Conservation (phyloP, 2,888 invertebrate species). For the Epinotia demarniana region DNA sequence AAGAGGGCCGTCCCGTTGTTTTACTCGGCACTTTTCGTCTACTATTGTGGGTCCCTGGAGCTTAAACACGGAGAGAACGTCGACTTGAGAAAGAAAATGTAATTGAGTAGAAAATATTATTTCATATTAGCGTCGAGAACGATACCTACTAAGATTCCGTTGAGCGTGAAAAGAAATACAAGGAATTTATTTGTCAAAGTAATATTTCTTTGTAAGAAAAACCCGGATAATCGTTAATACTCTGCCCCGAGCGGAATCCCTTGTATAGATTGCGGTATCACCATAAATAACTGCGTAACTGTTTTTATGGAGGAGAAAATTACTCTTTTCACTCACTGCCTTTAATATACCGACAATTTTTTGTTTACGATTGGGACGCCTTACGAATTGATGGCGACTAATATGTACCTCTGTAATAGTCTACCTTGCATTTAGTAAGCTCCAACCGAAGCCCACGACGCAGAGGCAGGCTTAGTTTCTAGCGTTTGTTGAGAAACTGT, state of each 20-base stretch:
- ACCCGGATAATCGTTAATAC: slow-evolving; percentile 80
- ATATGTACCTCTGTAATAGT: slow-evolving; percentile 7
- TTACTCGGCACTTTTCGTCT: slow-evolving; percentile 36
- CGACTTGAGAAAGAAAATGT: slow-evolving; percentile 44
- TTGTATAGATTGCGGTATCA: slow-evolving; percentile 82
- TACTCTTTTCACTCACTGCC: slow-evolving; percentile 71
- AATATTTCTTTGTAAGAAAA: slow-evolving; percentile 77
- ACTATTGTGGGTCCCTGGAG: slow-evolving; percentile 43
- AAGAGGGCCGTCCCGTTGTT: slow-evolving; percentile 33
- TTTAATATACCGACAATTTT: slow-evolving; percentile 71
- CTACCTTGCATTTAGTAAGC: neutral
- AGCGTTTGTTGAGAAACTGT: neutral
- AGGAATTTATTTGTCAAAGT: slow-evolving; percentile 78
- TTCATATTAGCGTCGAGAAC: slow-evolving; percentile 45
- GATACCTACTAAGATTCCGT: slow-evolving; percentile 53
- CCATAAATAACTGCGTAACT: slow-evolving; percentile 82
- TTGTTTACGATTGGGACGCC: slow-evolving; percentile 65
- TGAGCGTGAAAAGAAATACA: slow-evolving; percentile 69
- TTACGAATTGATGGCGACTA: slow-evolving; percentile 17
- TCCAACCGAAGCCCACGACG: neutral
- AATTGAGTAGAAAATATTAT: slow-evolving; percentile 45
- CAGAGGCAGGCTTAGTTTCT: neutral
- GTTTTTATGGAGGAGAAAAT: slow-evolving; percentile 80
- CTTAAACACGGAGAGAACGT: slow-evolving; percentile 39
- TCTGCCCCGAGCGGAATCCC: slow-evolving; percentile 77